Evolutionary conservation across 2,888 invertebrate genomes (phyloP).

Genomic region (Chaetogeoica ovagalla): DNA sequence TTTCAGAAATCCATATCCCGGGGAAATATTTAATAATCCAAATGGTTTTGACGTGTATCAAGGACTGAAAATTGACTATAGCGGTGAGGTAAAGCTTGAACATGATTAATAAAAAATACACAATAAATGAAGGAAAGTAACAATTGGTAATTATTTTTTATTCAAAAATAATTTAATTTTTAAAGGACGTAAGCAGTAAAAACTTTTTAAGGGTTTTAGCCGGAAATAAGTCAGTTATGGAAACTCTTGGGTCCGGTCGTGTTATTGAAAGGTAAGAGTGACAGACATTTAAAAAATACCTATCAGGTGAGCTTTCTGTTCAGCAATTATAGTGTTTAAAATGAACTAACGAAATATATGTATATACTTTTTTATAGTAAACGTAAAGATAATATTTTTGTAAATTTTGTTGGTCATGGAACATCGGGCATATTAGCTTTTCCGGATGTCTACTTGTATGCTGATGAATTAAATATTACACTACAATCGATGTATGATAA

Average conservation of each 20-base stretch:
- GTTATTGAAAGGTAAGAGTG: slow-evolving; percentile 60
- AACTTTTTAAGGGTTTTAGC: slow-evolving; percentile 64
- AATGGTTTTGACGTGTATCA: slow-evolving; percentile 65
- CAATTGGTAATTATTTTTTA: background rate
- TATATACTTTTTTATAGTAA: slow-evolving; percentile 59
- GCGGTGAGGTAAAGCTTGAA: slow-evolving; percentile 59
- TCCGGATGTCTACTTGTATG: slow-evolving; percentile 60
- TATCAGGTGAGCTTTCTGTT: background rate
- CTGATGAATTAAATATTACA: slow-evolving; percentile 57
- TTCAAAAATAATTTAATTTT: background rate
- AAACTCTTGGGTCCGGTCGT: slow-evolving; percentile 62
- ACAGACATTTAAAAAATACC: background rate
- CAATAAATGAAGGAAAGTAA: background rate
- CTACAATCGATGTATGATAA: slow-evolving; percentile 57
- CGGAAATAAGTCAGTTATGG: slow-evolving; percentile 62
- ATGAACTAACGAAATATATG: background rate
- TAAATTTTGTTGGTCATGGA: slow-evolving; percentile 68
- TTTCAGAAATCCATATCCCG: slow-evolving; percentile 62
- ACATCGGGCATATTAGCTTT: slow-evolving; percentile 64
- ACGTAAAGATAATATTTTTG: slow-evolving; percentile 65
- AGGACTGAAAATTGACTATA: slow-evolving; percentile 65
- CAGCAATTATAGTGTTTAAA: too few relatives aligned
- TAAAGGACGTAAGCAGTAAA: slow-evolving; percentile 29
- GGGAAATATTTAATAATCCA: slow-evolving; percentile 65
- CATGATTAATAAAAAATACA: background rate